Evolutionary conservation across 2,797 vertebrate species (phyloP), one percentile per base, ranked within the genome.

Genomic region (Acomys russatus): DNA sequence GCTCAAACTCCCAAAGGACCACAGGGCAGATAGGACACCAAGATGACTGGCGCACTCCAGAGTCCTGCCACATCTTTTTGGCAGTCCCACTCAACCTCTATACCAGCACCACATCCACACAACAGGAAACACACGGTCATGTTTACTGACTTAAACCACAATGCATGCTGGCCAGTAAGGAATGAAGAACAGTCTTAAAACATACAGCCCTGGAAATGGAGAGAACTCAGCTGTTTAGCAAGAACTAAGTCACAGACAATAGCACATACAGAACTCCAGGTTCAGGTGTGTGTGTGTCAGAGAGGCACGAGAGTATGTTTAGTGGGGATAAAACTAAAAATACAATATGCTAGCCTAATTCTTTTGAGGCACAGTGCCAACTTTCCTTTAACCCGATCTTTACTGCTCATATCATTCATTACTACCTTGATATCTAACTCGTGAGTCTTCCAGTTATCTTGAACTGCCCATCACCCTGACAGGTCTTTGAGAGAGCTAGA

Each of bases 81-180:
- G 77, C 49, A 30, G 66, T 4, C 5, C 3, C 11, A 64, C 59
- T 88, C 79, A n/a, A 70, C 44, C 95, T 93, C 79, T 89, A 23
- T 14, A 63, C 22, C 17, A 90, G 38, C 51, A 90, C 77, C 73
- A 35, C 61, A 44, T 25, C 68, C 91, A 33, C 33, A 77, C 38
- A 77, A 89, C 0, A 97, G 74, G 18, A 85, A 23, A 91, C 66
- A 44, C 20, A 77, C 76, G 79, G 38, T 64, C 88, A 82, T 30
- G 66, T 61, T 54, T 64, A 92, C 68, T 73, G 63, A 80, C 85
- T 73, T 92, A 93, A 95, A 88, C 18, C 49, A 92, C 80, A 97
- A 93, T 63, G n/a, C 38, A 87, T 10, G 84, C 15, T 30, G 3
- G 38, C 9, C 56, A 96, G 33, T 59, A 90, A 96, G 68, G 77